Evolutionary conservation across 1,140 invertebrate species (phyloP), one percentile per base, ranked within the genome.

Genomic region (Phthorimaea operculella): DNA sequence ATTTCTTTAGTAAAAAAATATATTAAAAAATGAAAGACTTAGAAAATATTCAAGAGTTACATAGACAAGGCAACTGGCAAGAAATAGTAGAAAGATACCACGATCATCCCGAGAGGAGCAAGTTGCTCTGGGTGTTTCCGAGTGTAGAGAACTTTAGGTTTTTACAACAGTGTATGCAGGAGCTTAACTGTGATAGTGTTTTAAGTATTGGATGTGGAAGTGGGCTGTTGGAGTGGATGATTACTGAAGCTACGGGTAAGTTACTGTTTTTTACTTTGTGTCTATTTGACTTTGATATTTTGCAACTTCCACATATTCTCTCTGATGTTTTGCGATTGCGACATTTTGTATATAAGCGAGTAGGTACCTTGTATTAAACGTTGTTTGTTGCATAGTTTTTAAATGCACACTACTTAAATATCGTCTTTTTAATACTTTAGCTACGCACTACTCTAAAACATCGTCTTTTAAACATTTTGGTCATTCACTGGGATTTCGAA

Each of bases 211-310:
- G 86, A 1, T 87, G 86, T 57, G 86, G 86, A 4, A 80, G 76
- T 51, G 86, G 86, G 4, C 54, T 87, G 4, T 60, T 87, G 21
- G 86, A 87, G 60, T 87, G 85, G 84, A 83, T 87, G 57, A 72
- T 87, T 14, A 68, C 48, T 1, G 63, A 79, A 68, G 72, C 79
- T 34, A 81, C 79, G 51, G 81, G 84, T 85, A 68, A 47, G 57
- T 21, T 14, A 16, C 10, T 16, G 21, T 28, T 28, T 6, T 28
- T 4, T 28, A 28, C 21, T 28, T 28, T 4, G 6, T 6, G 21
- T 28, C 21, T 4, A 28, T 28, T 28, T 28, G 21, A 28, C 21
- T 2, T 28, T 28, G 21, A 28, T 28, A 28, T 28, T 28, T 28
- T 28, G 21, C 21, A 28, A 28, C 21, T 4, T 28, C 6, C 2